Evolutionary conservation across 1,140 invertebrate genomes (phyloP).

Genomic region (Cyphomyrmex costatus): DNA sequence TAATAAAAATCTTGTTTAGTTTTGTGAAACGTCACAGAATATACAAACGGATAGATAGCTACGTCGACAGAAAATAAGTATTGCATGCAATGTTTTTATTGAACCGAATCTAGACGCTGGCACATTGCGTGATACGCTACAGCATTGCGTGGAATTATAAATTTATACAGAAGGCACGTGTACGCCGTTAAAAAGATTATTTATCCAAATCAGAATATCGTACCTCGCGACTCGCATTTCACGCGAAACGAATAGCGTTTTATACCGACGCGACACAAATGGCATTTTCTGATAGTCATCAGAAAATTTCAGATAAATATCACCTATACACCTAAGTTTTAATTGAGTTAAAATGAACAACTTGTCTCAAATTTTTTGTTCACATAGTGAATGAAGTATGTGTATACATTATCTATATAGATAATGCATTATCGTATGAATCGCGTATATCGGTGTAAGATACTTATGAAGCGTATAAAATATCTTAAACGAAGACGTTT

Average conservation of each 20-base stretch:
- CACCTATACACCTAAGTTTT: constrained; percentile 21
- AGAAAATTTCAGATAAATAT: constrained; percentile 47
- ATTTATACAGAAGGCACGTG: constrained; percentile 77
- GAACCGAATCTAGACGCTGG: constrained; percentile 69
- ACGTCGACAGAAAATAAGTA: constrained; percentile 20
- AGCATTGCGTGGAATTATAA: constrained; percentile 76
- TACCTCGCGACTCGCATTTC: constrained; percentile 45
- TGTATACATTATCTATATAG: too few species aligned
- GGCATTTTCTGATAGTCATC: constrained; percentile 51
- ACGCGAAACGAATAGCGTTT: constrained; percentile 44
- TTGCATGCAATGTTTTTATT: constrained; percentile 67
- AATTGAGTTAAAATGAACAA: constrained; percentile 65
- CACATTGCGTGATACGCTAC: constrained; percentile 70
- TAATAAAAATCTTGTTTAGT: not conserved
- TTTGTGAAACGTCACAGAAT: constrained; percentile 1
- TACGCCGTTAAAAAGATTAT: constrained; percentile 75
- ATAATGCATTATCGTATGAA: not conserved
- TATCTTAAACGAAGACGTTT: constrained; percentile 6
- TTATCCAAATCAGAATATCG: constrained; percentile 78
- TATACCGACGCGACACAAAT: constrained; percentile 20
- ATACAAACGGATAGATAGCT: constrained; percentile 1
- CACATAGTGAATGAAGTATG: not conserved
- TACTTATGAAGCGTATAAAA: constrained; percentile 7
- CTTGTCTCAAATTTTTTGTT: not conserved
- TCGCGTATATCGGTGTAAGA: not conserved